phyloP scores from a whole-genome alignment of 2,888 invertebrate species.

The Pecten maximus region DNA sequence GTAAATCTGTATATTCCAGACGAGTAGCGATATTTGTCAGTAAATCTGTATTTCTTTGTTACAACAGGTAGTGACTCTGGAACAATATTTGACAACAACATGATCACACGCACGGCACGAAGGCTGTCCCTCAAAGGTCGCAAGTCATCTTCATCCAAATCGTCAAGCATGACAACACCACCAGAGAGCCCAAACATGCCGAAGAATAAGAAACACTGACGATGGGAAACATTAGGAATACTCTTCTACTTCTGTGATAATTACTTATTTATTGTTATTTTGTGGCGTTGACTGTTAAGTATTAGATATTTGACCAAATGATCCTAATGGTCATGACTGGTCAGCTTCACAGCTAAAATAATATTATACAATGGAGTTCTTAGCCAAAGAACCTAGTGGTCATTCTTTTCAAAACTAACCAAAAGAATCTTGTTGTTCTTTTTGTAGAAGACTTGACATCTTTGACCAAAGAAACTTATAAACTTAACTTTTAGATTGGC shows the following conservation, averaged over 20 bases:
- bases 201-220: slow-evolving; percentile 46
- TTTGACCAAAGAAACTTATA: too few species aligned
- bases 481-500: too few species aligned
- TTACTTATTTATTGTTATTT: background rate
- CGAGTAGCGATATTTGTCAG: too few species aligned
- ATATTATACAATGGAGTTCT: background rate
- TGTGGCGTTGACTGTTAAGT: background rate
- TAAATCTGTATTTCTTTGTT: background rate
- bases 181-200: slow-evolving; percentile 55
- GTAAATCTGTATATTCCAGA: too few species aligned
- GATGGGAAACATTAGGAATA: slow-evolving; percentile 10
- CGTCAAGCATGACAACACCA: slow-evolving; percentile 49
- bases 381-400: background rate
- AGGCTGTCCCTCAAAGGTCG: slow-evolving; percentile 68
- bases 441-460: too few species aligned
- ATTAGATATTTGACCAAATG: background rate
- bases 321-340: background rate
- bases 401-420: too few species aligned
- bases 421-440: too few species aligned
- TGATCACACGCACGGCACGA: slow-evolving; percentile 68
- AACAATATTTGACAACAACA: slow-evolving; percentile 43
- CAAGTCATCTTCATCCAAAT: slow-evolving; percentile 64
- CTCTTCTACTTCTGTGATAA: background rate
- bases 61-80: slow-evolving; percentile 45
- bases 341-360: background rate